These are phyloP conservation scores for Melanaphis sacchari DNA, from an alignment of 1,140 invertebrate genomes.

Conservation along the genomic window DNA sequence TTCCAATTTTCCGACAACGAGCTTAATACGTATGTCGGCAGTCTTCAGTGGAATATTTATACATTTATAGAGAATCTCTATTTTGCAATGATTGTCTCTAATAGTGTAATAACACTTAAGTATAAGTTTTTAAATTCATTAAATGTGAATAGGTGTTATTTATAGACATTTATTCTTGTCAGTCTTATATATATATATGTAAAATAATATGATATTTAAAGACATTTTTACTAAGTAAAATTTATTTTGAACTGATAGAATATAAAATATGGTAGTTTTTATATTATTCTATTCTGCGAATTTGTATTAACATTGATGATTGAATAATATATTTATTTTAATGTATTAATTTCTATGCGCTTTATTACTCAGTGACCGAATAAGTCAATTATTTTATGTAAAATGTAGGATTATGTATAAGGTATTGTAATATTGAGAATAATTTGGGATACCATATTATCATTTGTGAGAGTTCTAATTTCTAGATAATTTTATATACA, in stretches of 20 bases:
- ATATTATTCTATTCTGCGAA: neutral
- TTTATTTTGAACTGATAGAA: neutral
- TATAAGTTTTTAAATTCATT: neutral
- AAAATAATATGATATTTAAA: too few relatives aligned
- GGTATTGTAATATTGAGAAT: neutral
- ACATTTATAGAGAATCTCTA: neutral
- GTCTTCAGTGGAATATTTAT: neutral
- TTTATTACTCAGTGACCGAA: neutral
- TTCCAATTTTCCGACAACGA: neutral
- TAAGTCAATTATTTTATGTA: neutral
- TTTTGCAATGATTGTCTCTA: neutral
- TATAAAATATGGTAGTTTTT: neutral
- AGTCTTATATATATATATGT: too few relatives aligned
- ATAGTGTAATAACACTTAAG: neutral
- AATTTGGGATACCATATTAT: neutral
- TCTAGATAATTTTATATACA: neutral
- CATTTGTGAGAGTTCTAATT: neutral
- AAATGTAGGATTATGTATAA: neutral
- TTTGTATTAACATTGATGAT: neutral
- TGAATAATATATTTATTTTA: neutral
- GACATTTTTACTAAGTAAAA: neutral
- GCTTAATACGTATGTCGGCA: too few relatives aligned
- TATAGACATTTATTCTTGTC: too few relatives aligned
- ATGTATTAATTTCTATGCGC: neutral
- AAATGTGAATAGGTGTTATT: neutral